Conservation (phyloP, 2,113 vertebrate genomes). For the Percopsis transmontana region DNA sequence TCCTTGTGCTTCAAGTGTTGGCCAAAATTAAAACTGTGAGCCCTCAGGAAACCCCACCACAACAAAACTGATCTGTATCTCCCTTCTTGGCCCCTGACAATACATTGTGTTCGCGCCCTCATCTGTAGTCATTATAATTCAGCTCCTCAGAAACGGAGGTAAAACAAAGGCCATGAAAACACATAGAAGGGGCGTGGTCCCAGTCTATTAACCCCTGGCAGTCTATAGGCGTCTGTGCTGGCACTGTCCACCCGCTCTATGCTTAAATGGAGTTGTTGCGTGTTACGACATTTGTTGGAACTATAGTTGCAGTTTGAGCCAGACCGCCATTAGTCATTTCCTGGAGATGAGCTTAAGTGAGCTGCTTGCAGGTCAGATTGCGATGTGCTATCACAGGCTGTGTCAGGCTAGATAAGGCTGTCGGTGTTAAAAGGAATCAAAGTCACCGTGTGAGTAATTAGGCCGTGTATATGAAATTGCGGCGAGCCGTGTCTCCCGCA, state of each 20-base stretch:
- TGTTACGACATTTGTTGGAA: constrained; percentile 21
- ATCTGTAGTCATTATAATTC: constrained; percentile 55
- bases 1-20: constrained; percentile 37
- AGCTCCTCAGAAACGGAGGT: constrained; percentile 48
- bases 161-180: constrained; percentile 62
- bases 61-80: constrained; percentile 47
- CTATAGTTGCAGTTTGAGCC: not conserved
- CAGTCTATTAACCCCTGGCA: constrained; percentile 24
- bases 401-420: not conserved
- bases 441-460: constrained; percentile 6
- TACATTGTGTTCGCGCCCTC: constrained; percentile 54
- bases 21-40: constrained; percentile 40
- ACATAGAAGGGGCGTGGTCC: constrained; percentile 50
- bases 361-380: constrained; percentile 7
- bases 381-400: not conserved
- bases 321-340: constrained; percentile 27
- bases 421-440: not conserved
- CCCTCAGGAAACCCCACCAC: constrained; percentile 58
- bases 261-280: constrained; percentile 3
- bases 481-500: constrained; percentile 21
- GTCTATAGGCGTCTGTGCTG: not conserved
- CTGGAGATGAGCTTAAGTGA: constrained; percentile 22
- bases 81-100: constrained; percentile 48
- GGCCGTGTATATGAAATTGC: constrained; percentile 7
- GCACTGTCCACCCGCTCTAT: constrained; percentile 3